Conservation (phyloP, 2,113 vertebrate genomes). For the Saguinus imperator region DNA sequence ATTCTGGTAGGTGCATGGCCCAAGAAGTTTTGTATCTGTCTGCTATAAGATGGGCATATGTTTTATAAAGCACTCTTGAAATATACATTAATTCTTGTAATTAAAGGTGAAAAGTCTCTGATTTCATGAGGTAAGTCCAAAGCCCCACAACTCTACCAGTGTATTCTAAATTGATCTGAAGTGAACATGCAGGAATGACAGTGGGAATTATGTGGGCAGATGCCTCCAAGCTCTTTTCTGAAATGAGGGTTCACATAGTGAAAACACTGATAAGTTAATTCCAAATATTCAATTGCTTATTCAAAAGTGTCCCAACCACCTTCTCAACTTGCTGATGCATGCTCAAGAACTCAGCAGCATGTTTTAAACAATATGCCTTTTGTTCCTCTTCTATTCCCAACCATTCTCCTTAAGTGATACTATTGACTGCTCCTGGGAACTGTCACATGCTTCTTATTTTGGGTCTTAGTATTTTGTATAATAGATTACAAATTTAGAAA, state of each 20-base stretch:
- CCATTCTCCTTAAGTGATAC: neutral
- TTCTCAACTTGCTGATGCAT: conserved; percentile 61
- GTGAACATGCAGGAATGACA: conserved; percentile 11
- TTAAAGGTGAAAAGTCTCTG: conserved; percentile 8
- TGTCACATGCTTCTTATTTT: neutral
- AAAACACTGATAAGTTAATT: conserved; percentile 67
- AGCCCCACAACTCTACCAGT: neutral
- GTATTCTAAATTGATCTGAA: neutral
- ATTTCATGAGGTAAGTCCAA: conserved; percentile 9
- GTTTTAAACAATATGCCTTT: conserved; percentile 25
- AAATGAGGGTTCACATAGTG: conserved; percentile 24
- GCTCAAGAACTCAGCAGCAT: neutral
- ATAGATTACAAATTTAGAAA: neutral
- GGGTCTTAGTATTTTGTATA: neutral
- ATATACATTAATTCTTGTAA: conserved; percentile 30
- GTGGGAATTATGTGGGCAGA: conserved; percentile 68
- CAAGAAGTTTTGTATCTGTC: neutral
- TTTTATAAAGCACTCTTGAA: neutral
- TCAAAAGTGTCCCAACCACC: conserved; percentile 62
- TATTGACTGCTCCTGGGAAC: neutral
- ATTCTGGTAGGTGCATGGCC: neutral
- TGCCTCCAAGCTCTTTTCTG: conserved; percentile 60
- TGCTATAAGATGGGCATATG: neutral
- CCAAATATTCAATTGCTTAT: conserved; percentile 57
- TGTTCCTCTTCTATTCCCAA: neutral